These are phyloP conservation scores for Lissonota sp. DNA, from an alignment of 2,888 invertebrate genomes.

Conservation along the genomic window DNA sequence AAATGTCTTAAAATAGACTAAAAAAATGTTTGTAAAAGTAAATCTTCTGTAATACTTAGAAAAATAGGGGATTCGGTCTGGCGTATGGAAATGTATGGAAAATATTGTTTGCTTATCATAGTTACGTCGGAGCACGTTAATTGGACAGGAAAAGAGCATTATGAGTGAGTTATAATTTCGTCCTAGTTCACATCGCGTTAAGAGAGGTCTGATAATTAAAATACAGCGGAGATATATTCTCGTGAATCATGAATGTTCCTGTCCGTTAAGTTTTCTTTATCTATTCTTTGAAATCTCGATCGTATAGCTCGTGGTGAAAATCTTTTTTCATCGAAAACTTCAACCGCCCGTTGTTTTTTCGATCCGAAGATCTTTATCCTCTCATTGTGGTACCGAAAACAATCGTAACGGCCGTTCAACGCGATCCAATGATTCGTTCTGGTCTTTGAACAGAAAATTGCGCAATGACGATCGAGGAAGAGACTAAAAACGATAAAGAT, in stretches of 20 bases:
- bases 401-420: constrained; percentile 16
- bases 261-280: too few species aligned
- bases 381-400: constrained; percentile 29
- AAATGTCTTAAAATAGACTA: too few species aligned
- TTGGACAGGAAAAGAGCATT: constrained; percentile 33
- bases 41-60: too few species aligned
- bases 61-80: too few species aligned
- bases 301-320: constrained; percentile 4
- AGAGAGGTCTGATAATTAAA: constrained; percentile 6
- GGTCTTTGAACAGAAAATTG: constrained; percentile 42
- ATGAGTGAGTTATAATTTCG: constrained; percentile 19
- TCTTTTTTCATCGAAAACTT: constrained; percentile 34
- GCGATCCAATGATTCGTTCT: constrained; percentile 33
- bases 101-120: constrained; percentile 26
- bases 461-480: constrained; percentile 25
- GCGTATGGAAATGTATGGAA: too few species aligned
- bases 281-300: constrained; percentile 12
- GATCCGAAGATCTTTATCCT: constrained; percentile 33
- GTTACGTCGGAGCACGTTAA: constrained; percentile 41
- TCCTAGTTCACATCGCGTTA: constrained; percentile 47
- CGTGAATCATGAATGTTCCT: constrained; percentile 5
- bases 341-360: neutral
- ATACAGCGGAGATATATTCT: neutral
- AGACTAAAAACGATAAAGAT: constrained; percentile 12
- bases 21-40: too few species aligned